Base-by-base conservation (phyloP, 2,113 vertebrate species). In the Clinocottus analis region DNA sequence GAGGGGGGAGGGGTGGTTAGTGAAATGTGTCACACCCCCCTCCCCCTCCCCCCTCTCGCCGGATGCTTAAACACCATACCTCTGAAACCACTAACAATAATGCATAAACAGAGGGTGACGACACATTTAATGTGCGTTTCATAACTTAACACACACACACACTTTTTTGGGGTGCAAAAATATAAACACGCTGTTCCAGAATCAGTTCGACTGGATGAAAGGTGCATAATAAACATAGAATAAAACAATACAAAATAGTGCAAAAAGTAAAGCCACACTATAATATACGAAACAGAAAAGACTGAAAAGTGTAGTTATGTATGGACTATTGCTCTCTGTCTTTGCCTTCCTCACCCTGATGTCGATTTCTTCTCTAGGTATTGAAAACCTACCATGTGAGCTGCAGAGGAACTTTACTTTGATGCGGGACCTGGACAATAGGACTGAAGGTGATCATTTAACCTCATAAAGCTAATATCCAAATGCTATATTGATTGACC, bases 381-480 rank as follows among this genome's bases (percentile, higher is more conserved):
- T 99, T 27, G 98, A 99, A 88, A 99, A 99, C 78, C 93, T 99
- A 31, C 98, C 98, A 0, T 99, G 96, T 72, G 98, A 99, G 27
- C 95, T 99, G 43, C 98, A 99, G 85, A 96, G 98, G 85, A 99
- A 99, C 90, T 99, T 99, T 76, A 98, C 98, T 70, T 93, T 99
- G 86, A 99, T 99, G 98, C 93, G 96, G 62, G 98, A 98, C 82
- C 87, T 99, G 87, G 98, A 99, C 82, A 97, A 97, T 83, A 94
- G 97, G 73, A 99, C 98, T 10, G 98, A 99, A 96, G 98, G 97
- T 99, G 66, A 33, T 91, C 0, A 41, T 80, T 66, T 60, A 17
- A 25, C 59, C 1, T 70, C 14, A 23, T 61, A 4, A 56, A 33
- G 12, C 62, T 43, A 12, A 41, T 19, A 37, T 35, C 11, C 2